Evolutionary conservation across 2,797 vertebrate species (phyloP).

Genomic region (Threskiornis aethiopicus): DNA sequence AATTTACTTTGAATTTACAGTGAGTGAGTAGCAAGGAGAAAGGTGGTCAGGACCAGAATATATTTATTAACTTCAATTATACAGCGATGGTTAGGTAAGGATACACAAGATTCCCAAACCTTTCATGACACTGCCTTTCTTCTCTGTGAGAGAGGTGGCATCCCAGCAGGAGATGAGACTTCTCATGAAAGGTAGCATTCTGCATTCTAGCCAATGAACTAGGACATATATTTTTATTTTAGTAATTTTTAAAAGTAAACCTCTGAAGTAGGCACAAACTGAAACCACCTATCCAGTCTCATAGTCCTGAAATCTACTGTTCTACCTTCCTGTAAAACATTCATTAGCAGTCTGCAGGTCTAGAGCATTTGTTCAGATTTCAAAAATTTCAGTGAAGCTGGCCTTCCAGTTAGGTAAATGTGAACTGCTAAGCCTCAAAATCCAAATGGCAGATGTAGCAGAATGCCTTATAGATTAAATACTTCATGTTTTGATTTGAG

Average conservation of each 20-base stretch:
- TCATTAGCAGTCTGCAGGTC: neutral
- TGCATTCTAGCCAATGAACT: neutral
- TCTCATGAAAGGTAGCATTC: neutral
- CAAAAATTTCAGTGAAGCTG: neutral
- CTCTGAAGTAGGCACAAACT: neutral
- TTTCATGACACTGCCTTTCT: neutral
- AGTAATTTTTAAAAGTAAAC: neutral
- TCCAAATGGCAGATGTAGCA: neutral
- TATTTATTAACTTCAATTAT: neutral
- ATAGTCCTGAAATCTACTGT: neutral
- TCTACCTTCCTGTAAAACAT: neutral
- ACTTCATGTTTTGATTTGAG: neutral
- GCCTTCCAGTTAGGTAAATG: neutral
- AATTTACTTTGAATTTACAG: neutral
- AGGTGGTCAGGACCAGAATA: neutral
- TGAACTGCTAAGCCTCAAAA: neutral
- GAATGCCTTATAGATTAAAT: neutral
- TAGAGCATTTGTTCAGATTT: neutral
- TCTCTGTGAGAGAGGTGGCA: neutral
- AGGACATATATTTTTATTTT: neutral
- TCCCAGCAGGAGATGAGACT: neutral
- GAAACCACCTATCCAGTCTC: neutral
- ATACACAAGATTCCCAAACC: neutral
- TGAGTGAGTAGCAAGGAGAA: neutral
- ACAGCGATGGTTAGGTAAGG: neutral